These are phyloP conservation scores for Pituophis catenifer DNA, from an alignment of 2,113 vertebrate species.

Conservation along the genomic window DNA sequence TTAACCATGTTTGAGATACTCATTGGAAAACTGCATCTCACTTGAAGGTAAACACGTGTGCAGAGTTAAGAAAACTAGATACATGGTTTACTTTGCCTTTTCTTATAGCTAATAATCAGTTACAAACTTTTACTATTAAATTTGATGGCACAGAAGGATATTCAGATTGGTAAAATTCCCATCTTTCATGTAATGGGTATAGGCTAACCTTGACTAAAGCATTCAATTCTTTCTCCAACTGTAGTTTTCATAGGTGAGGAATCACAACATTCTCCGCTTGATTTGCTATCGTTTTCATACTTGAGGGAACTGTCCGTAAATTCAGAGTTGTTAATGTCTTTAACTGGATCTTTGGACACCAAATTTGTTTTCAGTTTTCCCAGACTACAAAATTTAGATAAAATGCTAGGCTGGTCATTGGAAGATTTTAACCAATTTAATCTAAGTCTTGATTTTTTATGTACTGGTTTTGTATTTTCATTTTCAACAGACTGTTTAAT, in stretches of 20 bases:
- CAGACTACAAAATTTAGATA: conserved; percentile 92
- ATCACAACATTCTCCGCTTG: conserved; percentile 45
- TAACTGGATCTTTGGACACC: conserved; percentile 67
- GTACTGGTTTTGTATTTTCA: conserved; percentile 64
- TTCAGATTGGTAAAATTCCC: neutral
- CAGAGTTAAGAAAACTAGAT: neutral
- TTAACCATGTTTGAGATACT: neutral
- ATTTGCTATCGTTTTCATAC: conserved; percentile 36
- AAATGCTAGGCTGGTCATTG: conserved; percentile 91
- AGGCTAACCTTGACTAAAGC: conserved; percentile 72
- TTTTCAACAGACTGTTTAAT: conserved; percentile 55
- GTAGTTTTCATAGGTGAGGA: conserved; percentile 27
- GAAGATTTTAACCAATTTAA: conserved; percentile 86
- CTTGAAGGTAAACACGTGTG: neutral
- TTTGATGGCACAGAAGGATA: neutral
- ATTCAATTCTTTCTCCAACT: conserved; percentile 58
- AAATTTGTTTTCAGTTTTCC: conserved; percentile 78
- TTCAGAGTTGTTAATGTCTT: conserved; percentile 57
- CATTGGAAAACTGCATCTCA: neutral
- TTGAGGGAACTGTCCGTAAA: conserved; percentile 54
- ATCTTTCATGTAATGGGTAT: neutral
- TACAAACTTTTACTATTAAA: neutral
- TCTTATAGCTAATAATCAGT: neutral
- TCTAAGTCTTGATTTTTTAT: conserved; percentile 80
- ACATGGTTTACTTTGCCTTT: neutral